Conservation (phyloP, 2,888 invertebrate species). For the Gasteruption jaculator region DNA sequence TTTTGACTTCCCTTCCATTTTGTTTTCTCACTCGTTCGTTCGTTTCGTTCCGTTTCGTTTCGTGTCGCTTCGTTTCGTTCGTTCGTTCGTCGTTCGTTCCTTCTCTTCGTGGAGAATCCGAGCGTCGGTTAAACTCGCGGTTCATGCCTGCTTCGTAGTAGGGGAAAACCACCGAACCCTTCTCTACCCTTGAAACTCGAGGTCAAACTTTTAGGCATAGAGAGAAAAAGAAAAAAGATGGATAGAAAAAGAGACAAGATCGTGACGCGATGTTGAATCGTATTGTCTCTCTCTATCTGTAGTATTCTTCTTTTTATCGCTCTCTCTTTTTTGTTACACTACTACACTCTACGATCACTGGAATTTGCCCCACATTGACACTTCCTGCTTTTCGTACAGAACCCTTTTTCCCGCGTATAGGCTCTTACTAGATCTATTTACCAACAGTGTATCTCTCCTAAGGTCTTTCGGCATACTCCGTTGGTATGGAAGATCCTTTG, state of each 20-base stretch:
- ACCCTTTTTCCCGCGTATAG: constrained; percentile 29
- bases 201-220: constrained; percentile 52
- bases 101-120: constrained; percentile 35
- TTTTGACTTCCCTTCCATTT: constrained; percentile 26
- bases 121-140: constrained; percentile 29
- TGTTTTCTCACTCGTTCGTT: constrained; percentile 25
- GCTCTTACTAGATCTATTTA: too few relatives aligned
- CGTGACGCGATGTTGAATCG: constrained; percentile 22
- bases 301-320: constrained; percentile 21
- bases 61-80: constrained; percentile 15
- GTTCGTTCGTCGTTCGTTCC: constrained; percentile 13
- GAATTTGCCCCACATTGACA: constrained; percentile 36
- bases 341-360: constrained; percentile 33
- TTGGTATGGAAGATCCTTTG: too few relatives aligned
- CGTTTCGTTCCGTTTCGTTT: constrained; percentile 12
- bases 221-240: constrained; percentile 25
- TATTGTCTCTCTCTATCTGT: constrained; percentile 22
- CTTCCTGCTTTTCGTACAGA: constrained; percentile 36
- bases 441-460: too few relatives aligned
- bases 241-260: constrained; percentile 23
- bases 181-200: constrained; percentile 54
- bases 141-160: too few relatives aligned
- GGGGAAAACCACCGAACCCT: constrained; percentile 43
- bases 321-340: constrained; percentile 28
- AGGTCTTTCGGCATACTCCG: too few relatives aligned